Base-by-base conservation (phyloP, 2,888 invertebrate genomes). In the Dioctria rufipes region DNA sequence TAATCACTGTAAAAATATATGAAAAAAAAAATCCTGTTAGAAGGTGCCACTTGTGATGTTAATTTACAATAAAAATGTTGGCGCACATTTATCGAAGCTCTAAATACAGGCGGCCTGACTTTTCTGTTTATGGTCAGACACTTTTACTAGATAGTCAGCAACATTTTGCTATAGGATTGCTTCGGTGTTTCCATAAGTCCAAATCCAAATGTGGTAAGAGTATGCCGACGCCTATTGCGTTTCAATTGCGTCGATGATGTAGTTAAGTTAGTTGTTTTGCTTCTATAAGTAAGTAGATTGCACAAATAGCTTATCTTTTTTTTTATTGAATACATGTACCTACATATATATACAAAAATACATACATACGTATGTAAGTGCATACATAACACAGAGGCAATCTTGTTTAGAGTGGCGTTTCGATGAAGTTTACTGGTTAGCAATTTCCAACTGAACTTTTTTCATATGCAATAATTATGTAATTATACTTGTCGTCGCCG, bases 221-320 rank as follows among this genome's bases (percentile, higher is more conserved):
- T 54, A 54, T 54, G 54, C 11, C 54, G 54, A 6, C 54, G 54
- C 54, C 54, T 54, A 54, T 54, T 54, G 54, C 54, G 54, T 54
- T 25, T 54, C 54, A 11, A 54, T 11, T 54, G 54, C n/a, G 54
- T 54, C 54, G 54, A 54, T 54, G 54, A 54, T 54, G 54, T 54
- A 54, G 54, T 54, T 25, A 25, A 25, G 25, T 25, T 2, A 25
- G 25, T 25, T 25, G 25, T 25, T 25, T 25, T 46, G 54, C 54
- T 54, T n/a, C 25, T 25, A 25, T 25, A n/a, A 54, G 6, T 54
- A 54, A 54, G 54, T 54, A n/a, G n/a, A 54, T 54, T 54, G 54
- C n/a, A 54, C 8, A 54, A 54, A 6, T 9, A 46, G 49, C 9
- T 46, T 5, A 46, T 46, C 6, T 46, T 46, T 46, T 46, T 46